These are phyloP conservation scores for Myotis daubentonii DNA, from an alignment of 2,797 vertebrate species.

Conservation along the genomic window DNA sequence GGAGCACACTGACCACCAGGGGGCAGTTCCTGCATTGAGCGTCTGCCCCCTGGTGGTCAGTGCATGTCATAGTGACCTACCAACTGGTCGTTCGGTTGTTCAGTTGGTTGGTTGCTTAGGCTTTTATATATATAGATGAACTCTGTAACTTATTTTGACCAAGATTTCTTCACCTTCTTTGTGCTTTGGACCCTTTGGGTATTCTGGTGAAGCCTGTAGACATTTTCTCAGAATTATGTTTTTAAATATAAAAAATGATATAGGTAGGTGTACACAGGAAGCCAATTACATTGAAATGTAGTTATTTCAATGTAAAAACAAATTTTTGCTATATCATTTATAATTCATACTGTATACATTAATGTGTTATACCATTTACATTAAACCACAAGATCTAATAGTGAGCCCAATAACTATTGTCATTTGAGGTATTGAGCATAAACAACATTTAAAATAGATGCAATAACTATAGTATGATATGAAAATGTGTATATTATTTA, in stretches of 20 bases:
- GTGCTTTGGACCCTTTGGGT: background rate
- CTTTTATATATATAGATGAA: background rate
- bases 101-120: too few species aligned
- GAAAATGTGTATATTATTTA: slow-evolving; percentile 42
- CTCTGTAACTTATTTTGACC: background rate
- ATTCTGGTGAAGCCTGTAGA: slow-evolving; percentile 17
- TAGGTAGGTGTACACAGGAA: slow-evolving; percentile 1
- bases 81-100: too few species aligned
- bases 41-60: too few species aligned
- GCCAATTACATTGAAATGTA: slow-evolving; percentile 10
- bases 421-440: slow-evolving; percentile 34
- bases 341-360: too few species aligned
- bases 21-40: too few species aligned
- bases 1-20: too few species aligned
- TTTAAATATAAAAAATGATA: background rate
- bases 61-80: too few species aligned
- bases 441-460: slow-evolving; percentile 6
- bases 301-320: slow-evolving; percentile 24
- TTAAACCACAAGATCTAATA: background rate
- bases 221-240: slow-evolving; percentile 25
- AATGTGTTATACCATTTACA: too few species aligned
- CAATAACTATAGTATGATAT: slow-evolving; percentile 18
- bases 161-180: slow-evolving; percentile 21
- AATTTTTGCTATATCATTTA: background rate
- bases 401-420: background rate